phyloP scores from a whole-genome alignment of 2,113 vertebrate genomes.

The Ahaetulla prasina region DNA sequence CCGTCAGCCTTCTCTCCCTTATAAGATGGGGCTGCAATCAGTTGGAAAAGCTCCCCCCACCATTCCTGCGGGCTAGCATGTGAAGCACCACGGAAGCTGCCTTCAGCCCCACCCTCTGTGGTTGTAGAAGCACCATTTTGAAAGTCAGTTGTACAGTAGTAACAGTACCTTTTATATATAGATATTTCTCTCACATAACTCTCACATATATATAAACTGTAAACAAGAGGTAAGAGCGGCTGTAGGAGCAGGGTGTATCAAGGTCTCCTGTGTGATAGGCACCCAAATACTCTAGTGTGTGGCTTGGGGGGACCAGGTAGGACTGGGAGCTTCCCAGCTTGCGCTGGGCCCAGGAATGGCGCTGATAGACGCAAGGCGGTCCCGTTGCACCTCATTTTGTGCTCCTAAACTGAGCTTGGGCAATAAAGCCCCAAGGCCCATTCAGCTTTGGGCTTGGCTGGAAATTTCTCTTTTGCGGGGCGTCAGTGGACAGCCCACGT shows the following conservation, averaged over 20 bases:
- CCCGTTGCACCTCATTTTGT: conserved; percentile 34
- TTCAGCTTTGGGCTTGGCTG: conserved; percentile 17
- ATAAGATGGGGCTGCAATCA: conserved; percentile 31
- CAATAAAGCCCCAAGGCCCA: not conserved
- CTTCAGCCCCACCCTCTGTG: conserved; percentile 78
- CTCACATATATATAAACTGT: conserved; percentile 90
- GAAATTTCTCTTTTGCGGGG: conserved; percentile 20
- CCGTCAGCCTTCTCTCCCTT: conserved; percentile 17
- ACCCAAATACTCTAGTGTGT: conserved; percentile 81
- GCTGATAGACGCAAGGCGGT: conserved; percentile 62
- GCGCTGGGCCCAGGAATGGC: conserved; percentile 70
- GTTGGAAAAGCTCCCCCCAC: conserved; percentile 4
- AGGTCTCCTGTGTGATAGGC: conserved; percentile 84
- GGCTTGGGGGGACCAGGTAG: conserved; percentile 33
- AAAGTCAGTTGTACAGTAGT: conserved; percentile 97
- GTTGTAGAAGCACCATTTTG: conserved; percentile 90
- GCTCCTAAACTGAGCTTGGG: conserved; percentile 6
- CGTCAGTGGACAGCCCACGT: conserved; percentile 12
- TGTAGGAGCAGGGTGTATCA: conserved; percentile 81
- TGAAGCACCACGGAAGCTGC: conserved; percentile 85
- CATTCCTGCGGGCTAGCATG: conserved; percentile 55
- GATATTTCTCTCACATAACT: conserved; percentile 71
- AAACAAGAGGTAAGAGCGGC: conserved; percentile 95
- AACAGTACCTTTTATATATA: conserved; percentile 86
- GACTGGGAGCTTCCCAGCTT: conserved; percentile 58